Evolutionary conservation across 2,113 vertebrate species (phyloP), one percentile per base, ranked within the genome.

Genomic region (Petrocephalus microphthalmus): DNA sequence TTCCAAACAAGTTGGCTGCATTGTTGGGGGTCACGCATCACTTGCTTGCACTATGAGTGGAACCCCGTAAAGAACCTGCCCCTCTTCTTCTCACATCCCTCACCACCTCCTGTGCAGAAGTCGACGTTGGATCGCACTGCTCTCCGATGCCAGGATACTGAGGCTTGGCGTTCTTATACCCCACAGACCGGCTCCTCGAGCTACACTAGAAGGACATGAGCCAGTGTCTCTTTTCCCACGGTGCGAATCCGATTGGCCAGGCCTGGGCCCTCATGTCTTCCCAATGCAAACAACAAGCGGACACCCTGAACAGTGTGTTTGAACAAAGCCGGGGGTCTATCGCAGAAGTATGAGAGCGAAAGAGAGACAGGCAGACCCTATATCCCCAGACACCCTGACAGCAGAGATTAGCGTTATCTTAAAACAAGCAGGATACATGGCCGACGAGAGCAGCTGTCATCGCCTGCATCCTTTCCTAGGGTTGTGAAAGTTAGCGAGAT

Each of bases 341-440:
- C 25, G 33, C 25, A 85, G 10, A 51, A 54, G 29, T 29, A 29
- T 29, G 49, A 52, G 83, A 13, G 83, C 11, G 83, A 84, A 51
- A 84, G 49, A 85, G 29, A 85, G 29, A 19, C 52, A 37, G 49
- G 15, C 45, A 11, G 47, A 20, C 49, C 49, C 20, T 22, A 56
- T 25, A 51, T 71, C 45, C 29, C 71, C 71, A 51, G 52, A 86
- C 52, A 81, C 52, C 88, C 84, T 86, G 88, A 89, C 88, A 89
- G 82, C 51, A n/a, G 20, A 81, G 84, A 89, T 89, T 89, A 89
- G 53, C 88, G 85, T 89, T 89, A 86, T 89, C 88, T 89, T 67
- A 56, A 89, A 89, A 81, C 85, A 67, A 89, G 88, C 84, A 57
- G 64, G 81, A 86, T 67, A 89, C 88, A 89, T 45, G 84, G 49